Percentiles rank a stretch among this genome's conserved stretches.
Evolutionary conservation across 2,113 vertebrate genomes (phyloP).

Genomic region (Synodontis membranacea): DNA sequence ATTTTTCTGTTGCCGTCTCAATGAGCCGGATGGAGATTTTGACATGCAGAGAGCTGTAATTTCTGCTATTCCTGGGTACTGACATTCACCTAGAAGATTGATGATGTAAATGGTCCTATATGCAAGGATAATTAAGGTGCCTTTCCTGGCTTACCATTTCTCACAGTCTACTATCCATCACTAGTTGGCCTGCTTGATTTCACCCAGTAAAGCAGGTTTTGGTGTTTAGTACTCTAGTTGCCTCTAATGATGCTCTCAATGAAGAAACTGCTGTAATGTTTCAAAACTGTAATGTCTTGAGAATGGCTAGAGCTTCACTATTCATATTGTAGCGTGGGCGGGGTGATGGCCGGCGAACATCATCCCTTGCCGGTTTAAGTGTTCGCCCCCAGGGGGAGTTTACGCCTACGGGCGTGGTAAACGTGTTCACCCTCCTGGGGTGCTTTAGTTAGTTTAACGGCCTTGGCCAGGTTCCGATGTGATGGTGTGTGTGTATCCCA

Average conservation of each 20-base stretch:
- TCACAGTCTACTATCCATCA: neutral
- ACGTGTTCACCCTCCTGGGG: too few species aligned
- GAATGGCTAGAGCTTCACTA: neutral
- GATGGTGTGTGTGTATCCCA: too few species aligned
- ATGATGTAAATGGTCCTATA: neutral
- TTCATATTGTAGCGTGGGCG: too few species aligned
- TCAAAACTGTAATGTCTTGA: too few species aligned
- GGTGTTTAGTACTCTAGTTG: neutral
- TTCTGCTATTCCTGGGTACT: neutral
- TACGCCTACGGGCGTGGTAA: too few species aligned
- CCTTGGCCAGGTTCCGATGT: too few species aligned
- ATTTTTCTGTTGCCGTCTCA: constrained; percentile 6
- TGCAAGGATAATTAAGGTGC: constrained; percentile 10
- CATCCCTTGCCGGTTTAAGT: too few species aligned
- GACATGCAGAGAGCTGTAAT: constrained; percentile 3
- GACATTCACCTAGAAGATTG: neutral
- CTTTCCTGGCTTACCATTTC: neutral
- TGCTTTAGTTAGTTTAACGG: too few species aligned
- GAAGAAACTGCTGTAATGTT: neutral
- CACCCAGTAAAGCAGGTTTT: neutral
- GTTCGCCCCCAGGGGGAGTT: too few species aligned
- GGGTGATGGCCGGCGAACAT: too few species aligned
- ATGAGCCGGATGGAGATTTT: constrained; percentile 8
- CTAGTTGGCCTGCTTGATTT: neutral
- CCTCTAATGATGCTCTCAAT: neutral